Evolutionary conservation across 92 coral and sea anemone species (phyloP).

Genomic region (Palythoa heliodiscus): DNA sequence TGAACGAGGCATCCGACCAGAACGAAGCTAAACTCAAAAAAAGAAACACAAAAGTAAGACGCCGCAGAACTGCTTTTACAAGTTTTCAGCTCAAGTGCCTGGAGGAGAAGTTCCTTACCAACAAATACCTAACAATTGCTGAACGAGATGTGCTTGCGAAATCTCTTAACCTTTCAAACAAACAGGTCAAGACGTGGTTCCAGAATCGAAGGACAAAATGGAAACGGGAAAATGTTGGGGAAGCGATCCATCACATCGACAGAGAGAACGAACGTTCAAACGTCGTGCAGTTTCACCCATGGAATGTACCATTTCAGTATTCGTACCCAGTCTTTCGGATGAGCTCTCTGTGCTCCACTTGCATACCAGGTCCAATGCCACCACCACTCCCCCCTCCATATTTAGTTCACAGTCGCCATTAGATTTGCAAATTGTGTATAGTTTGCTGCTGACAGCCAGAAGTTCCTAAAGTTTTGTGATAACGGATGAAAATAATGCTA

Average conservation of each 20-base stretch:
- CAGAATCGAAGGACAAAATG: constrained; percentile 98
- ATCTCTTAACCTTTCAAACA: constrained; percentile 90
- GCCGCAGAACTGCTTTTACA: constrained; percentile 93
- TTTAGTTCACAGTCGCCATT: constrained; percentile 32
- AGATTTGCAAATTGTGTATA: background rate
- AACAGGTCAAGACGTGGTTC: constrained; percentile 99
- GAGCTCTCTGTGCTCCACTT: constrained; percentile 35
- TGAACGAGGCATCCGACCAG: background rate
- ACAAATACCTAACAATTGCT: constrained; percentile 93
- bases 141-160: constrained; percentile 97
- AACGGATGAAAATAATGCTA: no score
- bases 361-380: constrained; percentile 25
- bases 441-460: background rate
- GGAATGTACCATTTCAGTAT: constrained; percentile 28
- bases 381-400: constrained; percentile 38
- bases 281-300: constrained; percentile 17
- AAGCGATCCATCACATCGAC: constrained; percentile 69
- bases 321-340: constrained; percentile 38
- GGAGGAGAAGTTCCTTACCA: constrained; percentile 94
- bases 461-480: background rate
- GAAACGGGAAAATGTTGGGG: constrained; percentile 98
- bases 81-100: constrained; percentile 95
- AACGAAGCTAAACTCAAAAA: constrained; percentile 7
- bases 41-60: constrained; percentile 58
- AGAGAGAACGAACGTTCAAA: constrained; percentile 27